Percentiles rank a stretch among this genome's conserved stretches.
phyloP scores from a whole-genome alignment of 2,888 invertebrate genomes.

The Artemia sinica region DNA sequence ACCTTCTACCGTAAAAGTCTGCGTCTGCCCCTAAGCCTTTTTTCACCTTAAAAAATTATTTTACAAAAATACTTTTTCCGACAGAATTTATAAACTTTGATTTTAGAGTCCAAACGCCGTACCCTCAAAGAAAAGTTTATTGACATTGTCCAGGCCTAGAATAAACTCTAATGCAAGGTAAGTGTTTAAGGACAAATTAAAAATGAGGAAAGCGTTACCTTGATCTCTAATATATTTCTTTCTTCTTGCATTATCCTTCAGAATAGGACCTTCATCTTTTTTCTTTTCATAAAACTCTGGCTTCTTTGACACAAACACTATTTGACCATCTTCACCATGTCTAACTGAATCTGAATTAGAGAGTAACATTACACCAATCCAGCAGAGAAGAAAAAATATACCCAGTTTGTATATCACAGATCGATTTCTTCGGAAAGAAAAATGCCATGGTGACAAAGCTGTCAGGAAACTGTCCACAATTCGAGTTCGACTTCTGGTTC shows the following conservation, averaged over 20 bases:
- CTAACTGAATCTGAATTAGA: slow-evolving; percentile 7
- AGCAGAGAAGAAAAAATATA: not conserved
- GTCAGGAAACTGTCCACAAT: no score
- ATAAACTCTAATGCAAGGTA: no score
- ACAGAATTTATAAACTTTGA: no score
- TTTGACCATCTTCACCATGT: not conserved
- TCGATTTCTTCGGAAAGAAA: slow-evolving; percentile 5
- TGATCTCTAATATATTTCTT: slow-evolving; percentile 16
- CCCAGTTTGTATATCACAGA: slow-evolving; percentile 10
- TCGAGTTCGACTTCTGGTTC: no score
- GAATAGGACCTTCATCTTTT: slow-evolving; percentile 17
- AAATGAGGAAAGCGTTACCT: not conserved
- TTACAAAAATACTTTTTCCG: no score
- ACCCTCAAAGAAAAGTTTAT: no score
- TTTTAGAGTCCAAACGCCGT: no score
- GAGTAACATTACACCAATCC: not conserved
- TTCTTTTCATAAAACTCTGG: not conserved
- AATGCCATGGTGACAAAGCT: not conserved
- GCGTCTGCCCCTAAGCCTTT: no score
- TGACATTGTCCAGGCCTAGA: no score
- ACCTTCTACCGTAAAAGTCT: no score
- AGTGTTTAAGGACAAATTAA: no score
- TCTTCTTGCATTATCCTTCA: slow-evolving; percentile 19
- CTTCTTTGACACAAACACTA: not conserved
- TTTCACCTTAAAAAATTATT: no score